Conservation (phyloP, 2,888 invertebrate genomes). For the Kuschelorhynchus macadamiae region DNA sequence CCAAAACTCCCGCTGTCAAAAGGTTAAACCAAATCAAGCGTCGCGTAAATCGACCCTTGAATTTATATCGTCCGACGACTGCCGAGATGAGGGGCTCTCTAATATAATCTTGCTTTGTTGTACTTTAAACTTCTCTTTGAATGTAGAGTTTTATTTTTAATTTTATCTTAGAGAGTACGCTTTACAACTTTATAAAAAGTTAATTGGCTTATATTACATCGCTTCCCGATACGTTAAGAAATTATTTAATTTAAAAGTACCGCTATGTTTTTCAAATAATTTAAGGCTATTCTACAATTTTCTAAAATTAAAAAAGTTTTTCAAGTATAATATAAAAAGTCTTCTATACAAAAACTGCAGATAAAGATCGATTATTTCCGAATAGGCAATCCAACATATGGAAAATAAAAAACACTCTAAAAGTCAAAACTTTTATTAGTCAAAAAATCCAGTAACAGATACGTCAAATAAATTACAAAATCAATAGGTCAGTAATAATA, state of each 20-base stretch:
- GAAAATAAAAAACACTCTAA: no score
- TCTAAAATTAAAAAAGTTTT: neutral
- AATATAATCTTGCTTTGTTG: conserved; percentile 49
- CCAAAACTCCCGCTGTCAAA: conserved; percentile 54
- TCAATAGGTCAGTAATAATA: no score
- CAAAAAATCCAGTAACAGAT: no score
- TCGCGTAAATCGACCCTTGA: conserved; percentile 62
- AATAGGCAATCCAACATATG: no score
- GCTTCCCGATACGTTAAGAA: conserved; percentile 14
- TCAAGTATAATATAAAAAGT: no score
- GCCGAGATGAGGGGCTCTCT: conserved; percentile 48
- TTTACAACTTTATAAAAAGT: conserved; percentile 50
- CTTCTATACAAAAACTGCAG: no score
- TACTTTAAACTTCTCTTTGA: conserved; percentile 49
- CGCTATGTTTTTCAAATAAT: neutral
- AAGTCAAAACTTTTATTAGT: no score
- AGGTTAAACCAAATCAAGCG: conserved; percentile 61
- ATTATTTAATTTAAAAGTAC: conserved; percentile 10
- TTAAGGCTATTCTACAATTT: neutral
- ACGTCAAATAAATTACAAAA: no score
- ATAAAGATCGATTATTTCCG: no score
- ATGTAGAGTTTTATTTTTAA: conserved; percentile 52
- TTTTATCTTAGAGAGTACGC: conserved; percentile 43
- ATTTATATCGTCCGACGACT: conserved; percentile 59
- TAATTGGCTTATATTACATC: conserved; percentile 39